Percentiles rank a stretch among this genome's conserved stretches.
phyloP scores from a whole-genome alignment of 1,140 invertebrate genomes.

The Pseudomyrmex dendroicus region DNA sequence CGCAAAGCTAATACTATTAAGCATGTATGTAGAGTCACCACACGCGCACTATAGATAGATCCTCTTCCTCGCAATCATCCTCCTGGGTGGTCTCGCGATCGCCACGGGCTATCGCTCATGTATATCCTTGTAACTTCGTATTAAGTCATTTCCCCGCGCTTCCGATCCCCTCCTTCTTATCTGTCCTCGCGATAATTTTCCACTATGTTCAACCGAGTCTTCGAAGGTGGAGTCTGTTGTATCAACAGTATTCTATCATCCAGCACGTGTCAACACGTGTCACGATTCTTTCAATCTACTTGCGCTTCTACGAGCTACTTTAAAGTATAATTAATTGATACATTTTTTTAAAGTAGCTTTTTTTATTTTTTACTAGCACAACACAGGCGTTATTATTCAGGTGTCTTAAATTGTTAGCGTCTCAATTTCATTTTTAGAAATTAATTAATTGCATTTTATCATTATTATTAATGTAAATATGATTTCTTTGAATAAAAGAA shows the following conservation, averaged over 20 bases:
- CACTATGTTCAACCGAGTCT: slow-evolving; percentile 62
- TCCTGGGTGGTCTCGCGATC: slow-evolving; percentile 78
- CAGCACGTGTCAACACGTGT: slow-evolving; percentile 37
- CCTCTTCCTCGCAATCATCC: slow-evolving; percentile 80
- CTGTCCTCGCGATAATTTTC: slow-evolving; percentile 35
- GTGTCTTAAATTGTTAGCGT: too few species aligned
- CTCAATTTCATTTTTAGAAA: too few species aligned
- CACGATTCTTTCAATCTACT: slow-evolving; percentile 1
- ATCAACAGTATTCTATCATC: slow-evolving; percentile 51
- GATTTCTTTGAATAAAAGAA: too few species aligned
- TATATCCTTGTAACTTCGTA: slow-evolving; percentile 67
- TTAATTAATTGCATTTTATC: too few species aligned
- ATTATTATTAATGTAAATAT: too few species aligned
- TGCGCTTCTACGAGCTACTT: too few species aligned
- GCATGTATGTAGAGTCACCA: slow-evolving; percentile 58
- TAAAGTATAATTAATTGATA: too few species aligned
- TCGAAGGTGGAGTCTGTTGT: slow-evolving; percentile 53
- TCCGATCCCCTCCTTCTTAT: slow-evolving; percentile 18
- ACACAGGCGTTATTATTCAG: too few species aligned
- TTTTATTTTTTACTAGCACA: too few species aligned
- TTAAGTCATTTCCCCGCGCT: slow-evolving; percentile 74
- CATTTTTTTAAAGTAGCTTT: too few species aligned
- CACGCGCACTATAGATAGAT: slow-evolving; percentile 70
- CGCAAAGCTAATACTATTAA: slow-evolving; percentile 65
- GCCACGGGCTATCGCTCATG: slow-evolving; percentile 74